These are phyloP conservation scores for Polydrusus pterygomalis DNA, from an alignment of 2,888 invertebrate species.

Conservation along the genomic window DNA sequence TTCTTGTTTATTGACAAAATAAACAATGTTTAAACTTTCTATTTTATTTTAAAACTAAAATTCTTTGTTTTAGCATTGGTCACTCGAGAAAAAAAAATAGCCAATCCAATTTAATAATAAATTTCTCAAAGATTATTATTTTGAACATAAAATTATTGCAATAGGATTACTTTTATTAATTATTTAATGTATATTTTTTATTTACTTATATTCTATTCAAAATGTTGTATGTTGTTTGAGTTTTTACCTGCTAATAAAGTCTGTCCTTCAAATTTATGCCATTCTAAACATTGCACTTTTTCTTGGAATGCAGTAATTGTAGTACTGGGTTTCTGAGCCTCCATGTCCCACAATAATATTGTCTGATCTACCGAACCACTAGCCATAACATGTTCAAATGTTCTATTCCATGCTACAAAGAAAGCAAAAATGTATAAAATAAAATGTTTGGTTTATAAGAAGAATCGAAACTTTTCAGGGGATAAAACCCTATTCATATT, in stretches of 20 bases:
- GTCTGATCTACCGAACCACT: conserved; percentile 95
- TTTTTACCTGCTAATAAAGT: conserved; percentile 79
- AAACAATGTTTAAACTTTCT: too few relatives aligned
- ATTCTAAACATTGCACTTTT: conserved; percentile 88
- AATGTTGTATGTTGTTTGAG: conserved; percentile 2
- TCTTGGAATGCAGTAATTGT: conserved; percentile 84
- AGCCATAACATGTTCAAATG: conserved; percentile 88
- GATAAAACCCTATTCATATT: too few relatives aligned
- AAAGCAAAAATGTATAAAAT: not conserved
- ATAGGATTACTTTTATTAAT: too few relatives aligned
- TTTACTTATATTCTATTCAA: not conserved
- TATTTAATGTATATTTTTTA: too few relatives aligned
- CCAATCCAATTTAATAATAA: too few relatives aligned
- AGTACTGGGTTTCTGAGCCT: conserved; percentile 84
- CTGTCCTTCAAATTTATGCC: conserved; percentile 90
- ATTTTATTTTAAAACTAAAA: too few relatives aligned
- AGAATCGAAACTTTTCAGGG: too few relatives aligned
- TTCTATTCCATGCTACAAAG: conserved; percentile 85
- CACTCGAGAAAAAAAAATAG: too few relatives aligned
- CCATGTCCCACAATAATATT: conserved; percentile 94
- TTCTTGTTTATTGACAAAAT: too few relatives aligned
- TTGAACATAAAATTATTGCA: too few relatives aligned
- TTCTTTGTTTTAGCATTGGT: too few relatives aligned
- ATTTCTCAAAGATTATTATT: too few relatives aligned
- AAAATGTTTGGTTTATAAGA: not conserved